These are phyloP conservation scores for Trachelus tabidus DNA, from an alignment of 2,888 invertebrate genomes.

Conservation along the genomic window DNA sequence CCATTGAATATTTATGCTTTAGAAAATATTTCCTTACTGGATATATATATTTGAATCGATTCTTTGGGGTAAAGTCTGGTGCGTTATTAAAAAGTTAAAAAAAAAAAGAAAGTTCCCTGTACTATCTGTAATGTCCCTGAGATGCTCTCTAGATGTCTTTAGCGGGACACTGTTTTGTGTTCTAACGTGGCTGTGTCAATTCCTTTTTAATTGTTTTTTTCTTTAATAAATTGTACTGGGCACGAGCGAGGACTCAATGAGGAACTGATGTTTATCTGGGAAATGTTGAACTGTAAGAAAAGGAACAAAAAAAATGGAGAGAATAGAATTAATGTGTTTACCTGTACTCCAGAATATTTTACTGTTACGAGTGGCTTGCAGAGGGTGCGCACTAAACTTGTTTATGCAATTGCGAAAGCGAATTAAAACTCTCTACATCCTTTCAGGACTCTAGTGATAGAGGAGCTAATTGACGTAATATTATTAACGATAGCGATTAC, in stretches of 20 bases:
- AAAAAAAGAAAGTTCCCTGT: neutral
- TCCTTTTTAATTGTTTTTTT: neutral
- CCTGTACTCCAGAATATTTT: neutral
- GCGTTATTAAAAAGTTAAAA: neutral
- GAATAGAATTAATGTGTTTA: neutral
- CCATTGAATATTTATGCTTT: neutral
- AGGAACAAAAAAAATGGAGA: neutral
- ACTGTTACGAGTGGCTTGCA: neutral
- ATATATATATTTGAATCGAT: neutral
- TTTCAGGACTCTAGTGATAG: slow-evolving; percentile 42
- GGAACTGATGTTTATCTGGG: neutral
- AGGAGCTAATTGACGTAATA: slow-evolving; percentile 11
- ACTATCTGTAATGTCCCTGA: neutral
- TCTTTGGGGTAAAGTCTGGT: neutral
- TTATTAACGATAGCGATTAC: neutral
- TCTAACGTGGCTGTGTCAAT: neutral
- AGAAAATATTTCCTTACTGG: neutral
- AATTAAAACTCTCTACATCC: slow-evolving; percentile 15
- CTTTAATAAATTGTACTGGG: neutral
- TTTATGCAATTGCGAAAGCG: neutral
- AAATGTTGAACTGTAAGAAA: neutral
- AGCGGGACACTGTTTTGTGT: neutral
- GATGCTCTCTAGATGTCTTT: neutral
- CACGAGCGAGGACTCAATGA: neutral
- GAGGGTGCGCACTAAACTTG: neutral